Evolutionary conservation across 2,113 vertebrate genomes (phyloP).

Genomic region (Redunca redunca): DNA sequence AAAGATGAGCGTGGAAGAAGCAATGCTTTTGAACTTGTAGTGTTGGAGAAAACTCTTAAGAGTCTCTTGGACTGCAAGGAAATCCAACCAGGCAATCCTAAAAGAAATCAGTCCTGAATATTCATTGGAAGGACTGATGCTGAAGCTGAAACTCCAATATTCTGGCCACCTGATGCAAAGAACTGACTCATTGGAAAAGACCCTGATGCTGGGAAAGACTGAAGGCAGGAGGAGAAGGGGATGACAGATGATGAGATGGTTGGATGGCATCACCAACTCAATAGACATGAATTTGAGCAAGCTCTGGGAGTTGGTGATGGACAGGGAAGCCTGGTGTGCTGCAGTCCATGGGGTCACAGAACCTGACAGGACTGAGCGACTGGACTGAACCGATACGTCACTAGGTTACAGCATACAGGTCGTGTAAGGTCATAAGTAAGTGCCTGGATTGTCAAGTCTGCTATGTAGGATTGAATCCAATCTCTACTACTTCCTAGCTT

Average conservation of each 20-base stretch:
- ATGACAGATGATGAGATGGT: background rate
- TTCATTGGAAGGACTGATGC: background rate
- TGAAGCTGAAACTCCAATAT: background rate
- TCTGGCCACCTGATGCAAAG: background rate
- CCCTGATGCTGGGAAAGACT: background rate
- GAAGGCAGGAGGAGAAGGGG: background rate
- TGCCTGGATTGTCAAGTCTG: background rate
- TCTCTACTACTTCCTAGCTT: background rate
- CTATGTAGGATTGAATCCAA: background rate
- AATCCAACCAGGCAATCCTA: background rate
- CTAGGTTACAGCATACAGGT: background rate
- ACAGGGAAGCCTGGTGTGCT: background rate
- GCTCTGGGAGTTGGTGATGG: background rate
- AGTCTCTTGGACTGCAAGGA: background rate
- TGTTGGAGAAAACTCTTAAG: background rate
- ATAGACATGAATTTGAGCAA: background rate
- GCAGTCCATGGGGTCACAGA: background rate
- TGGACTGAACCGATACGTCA: background rate
- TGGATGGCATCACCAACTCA: background rate
- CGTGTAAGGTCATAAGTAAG: background rate
- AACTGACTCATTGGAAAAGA: background rate
- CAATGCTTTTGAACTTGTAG: background rate
- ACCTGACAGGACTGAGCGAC: background rate
- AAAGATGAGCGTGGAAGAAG: rapidly evolving
- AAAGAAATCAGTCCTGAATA: background rate